Evolutionary conservation across 2,797 vertebrate genomes (phyloP), one percentile per base, ranked within the genome.

Genomic region (Chaenodraco wilsoni): DNA sequence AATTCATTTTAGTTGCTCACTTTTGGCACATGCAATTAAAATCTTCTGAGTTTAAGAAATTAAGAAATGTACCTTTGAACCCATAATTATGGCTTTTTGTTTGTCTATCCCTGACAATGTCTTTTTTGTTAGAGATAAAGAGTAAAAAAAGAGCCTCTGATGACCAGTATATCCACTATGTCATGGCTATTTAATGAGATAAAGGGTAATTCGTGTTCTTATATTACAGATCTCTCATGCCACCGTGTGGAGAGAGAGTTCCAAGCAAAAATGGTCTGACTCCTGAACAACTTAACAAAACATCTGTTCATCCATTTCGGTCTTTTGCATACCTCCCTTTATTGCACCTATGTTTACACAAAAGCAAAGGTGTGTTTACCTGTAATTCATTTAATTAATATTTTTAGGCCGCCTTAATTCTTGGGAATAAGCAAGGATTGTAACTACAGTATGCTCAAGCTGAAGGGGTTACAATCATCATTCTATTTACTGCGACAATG

Each of bases 161-260:
- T 59, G 55, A 55, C 13, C 41, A 66, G 27, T 8, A 41, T 27
- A 27, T 45, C 15, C 52, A 7, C 23, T 27, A 27, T 55, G 43
- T 58, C 41, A 19, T 16, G 19, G 11, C 17, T 51, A 21, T 21
- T 72, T 40, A 81, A 59, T 66, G 52, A 76, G 48, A 65, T 43
- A 59, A 52, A 62, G 13, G 15, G 9, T 14, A 3, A n/a, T 57
- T 31, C 46, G 9, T 21, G 33, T 69, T 60, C 13, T 27, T 54
- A 23, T 46, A 46, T 50, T 44, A 31, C 23, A 58, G 54, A 67
- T 54, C 65, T 77, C 68, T 83, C 52, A 76, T 86, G 82, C 74
- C 80, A 86, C 76, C 64, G 0, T 78, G 67, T 86, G 81, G 84
- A 79, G 57, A 79, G 15, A 61, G 27, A 11, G 56, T 52, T 23